These are phyloP conservation scores for Rhinogobio ventralis DNA, from an alignment of 2,797 vertebrate species.

Conservation along the genomic window DNA sequence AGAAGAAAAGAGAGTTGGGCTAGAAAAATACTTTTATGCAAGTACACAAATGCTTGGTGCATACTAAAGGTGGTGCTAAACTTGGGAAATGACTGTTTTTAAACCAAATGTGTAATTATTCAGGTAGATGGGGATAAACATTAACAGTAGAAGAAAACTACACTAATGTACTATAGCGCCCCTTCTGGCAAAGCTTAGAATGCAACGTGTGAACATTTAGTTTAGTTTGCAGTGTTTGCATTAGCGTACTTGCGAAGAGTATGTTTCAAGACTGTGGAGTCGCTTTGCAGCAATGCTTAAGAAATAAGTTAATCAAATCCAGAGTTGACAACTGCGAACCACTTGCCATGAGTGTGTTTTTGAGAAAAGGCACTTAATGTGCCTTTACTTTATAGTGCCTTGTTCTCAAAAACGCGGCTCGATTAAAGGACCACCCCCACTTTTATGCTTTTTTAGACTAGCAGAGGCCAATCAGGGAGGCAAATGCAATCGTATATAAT, in stretches of 20 bases:
- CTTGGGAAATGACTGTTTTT: background rate
- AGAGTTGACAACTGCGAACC: background rate
- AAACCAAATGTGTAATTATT: background rate
- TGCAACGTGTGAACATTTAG: too few species aligned
- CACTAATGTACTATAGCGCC: background rate
- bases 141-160: background rate
- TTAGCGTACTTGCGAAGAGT: background rate
- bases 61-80: background rate
- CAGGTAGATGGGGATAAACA: background rate
- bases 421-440: background rate
- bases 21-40: background rate
- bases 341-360: slow-evolving; percentile 20
- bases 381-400: background rate
- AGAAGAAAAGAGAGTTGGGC: background rate
- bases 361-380: slow-evolving; percentile 2
- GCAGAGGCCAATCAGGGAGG: background rate
- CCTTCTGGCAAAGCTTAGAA: background rate
- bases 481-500: background rate
- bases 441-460: slow-evolving; percentile 8
- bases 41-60: slow-evolving; percentile 4
- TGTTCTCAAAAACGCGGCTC: background rate
- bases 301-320: too few species aligned
- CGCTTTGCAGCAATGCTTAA: too few species aligned
- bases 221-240: background rate
- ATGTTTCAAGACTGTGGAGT: background rate